These are phyloP conservation scores for Timema podura DNA, from an alignment of 2,888 invertebrate species.

Conservation along the genomic window DNA sequence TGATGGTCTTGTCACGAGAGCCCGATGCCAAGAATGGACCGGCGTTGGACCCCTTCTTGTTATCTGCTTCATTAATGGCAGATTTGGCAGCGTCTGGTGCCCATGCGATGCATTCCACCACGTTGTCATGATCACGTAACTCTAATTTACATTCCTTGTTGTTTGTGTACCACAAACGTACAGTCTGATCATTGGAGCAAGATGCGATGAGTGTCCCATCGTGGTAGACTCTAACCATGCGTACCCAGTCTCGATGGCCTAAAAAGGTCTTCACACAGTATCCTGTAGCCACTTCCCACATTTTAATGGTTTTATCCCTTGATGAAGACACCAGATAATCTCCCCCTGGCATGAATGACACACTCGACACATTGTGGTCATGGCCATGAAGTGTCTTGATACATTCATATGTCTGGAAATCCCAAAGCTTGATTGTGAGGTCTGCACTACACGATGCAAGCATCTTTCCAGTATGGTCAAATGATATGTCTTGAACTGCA, in stretches of 20 bases:
- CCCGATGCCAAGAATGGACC: constrained; percentile 97
- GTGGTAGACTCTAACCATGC: constrained; percentile 92
- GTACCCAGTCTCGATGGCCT: constrained; percentile 99
- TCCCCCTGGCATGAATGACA: constrained; percentile 93
- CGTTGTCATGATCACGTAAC: constrained; percentile 96
- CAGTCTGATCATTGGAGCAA: constrained; percentile 98
- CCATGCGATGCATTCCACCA: constrained; percentile 97
- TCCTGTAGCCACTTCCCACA: constrained; percentile 98
- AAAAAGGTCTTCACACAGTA: constrained; percentile 97
- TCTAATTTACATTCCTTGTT: constrained; percentile 95
- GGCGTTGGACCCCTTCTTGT: constrained; percentile 76
- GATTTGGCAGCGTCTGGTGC: constrained; percentile 84
- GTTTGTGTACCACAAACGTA: constrained; percentile 92
- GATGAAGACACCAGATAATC: constrained; percentile 95
- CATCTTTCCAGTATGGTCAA: constrained; percentile 93
- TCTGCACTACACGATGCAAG: constrained; percentile 98
- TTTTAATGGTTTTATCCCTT: constrained; percentile 97
- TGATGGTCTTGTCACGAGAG: constrained; percentile 93
- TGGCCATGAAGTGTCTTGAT: constrained; percentile 98
- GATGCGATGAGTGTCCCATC: constrained; percentile 94
- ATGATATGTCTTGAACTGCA: constrained; percentile 97
- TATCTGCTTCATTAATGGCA: constrained; percentile 83
- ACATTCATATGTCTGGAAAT: constrained; percentile 95
- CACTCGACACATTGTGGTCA: constrained; percentile 98
- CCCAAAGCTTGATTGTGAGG: constrained; percentile 99